Base-by-base conservation (phyloP, 2,797 vertebrate species). In the Brachyrhaphis roseni region DNA sequence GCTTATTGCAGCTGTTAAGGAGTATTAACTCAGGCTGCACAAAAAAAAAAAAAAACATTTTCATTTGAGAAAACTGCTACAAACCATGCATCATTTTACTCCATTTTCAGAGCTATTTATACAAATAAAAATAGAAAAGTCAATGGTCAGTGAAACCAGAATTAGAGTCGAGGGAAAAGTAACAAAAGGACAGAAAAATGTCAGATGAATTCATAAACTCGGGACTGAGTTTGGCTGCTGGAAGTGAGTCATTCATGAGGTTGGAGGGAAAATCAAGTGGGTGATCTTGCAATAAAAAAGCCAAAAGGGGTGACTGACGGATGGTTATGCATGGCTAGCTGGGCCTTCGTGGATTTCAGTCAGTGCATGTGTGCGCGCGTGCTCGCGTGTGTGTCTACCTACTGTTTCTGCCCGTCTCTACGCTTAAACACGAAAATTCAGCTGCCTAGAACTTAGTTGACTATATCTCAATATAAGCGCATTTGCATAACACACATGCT, bases 131-230 rank as follows among this genome's bases (percentile, higher is more conserved):
- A 76, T 15, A 31, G 6, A 34, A 18, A 34, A 59, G 1, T n/a
- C 53, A 26, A 55, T 55, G 57, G 15, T 16, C 57, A 62, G 28
- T 36, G 31, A 36, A 36, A 64, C 62, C 16, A 64, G 34, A 64
- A 16, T 78, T 45, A 34, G 11, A 79, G 78, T 47, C 82, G 18
- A 86, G 55, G 16, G 26, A 57, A 59, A 51, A 8, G 36, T 79
- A 85, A 75, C 57, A 84, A 49, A 64, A 64, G 26, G 72, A 31
- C 3, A 45, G 15, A 31, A 8, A 31, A 76, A 81, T 18, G 70
- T 73, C 81, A 86, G 78, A 91, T 91, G 88, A 84, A 87, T 92
- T 91, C 66, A 90, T 93, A 76, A 88, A 85, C 66, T 81, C 34
- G 41, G 74, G 28, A 55, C 72, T 47, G 86, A 85, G 70, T 72